Evolutionary conservation across 2,888 invertebrate species (phyloP), one percentile per base, ranked within the genome.

Genomic region (Rhamnusium bicolor): DNA sequence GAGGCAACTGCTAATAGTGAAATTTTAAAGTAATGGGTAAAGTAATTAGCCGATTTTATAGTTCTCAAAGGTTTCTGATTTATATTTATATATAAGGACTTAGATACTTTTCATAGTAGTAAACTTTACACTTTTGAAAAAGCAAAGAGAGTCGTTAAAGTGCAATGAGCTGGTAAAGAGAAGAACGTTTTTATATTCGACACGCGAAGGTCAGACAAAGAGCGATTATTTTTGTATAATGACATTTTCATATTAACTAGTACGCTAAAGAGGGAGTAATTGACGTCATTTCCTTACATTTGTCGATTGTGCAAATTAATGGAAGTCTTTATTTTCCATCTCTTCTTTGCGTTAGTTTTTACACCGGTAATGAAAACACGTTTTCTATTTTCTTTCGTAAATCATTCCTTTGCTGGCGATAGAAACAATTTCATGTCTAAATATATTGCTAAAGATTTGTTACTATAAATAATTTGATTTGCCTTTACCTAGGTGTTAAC

Each of bases 181-280:
- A 75, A 63, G 73, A 79, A 71, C 54, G 71, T 67, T 49, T 27
- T 63, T 61, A 63, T 69, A n/a, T n/a, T n/a, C n/a, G n/a, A n/a
- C n/a, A n/a, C 66, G 71, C 69, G 75, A 74, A 76, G 79, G 80
- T 80, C 78, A 72, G 80, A 82, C 78, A 76, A 79, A 80, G 83
- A 79, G 72, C 71, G 79, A 79, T 78, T 80, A 79, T 82, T 83
- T 83, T 83, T 83, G 82, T 83, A 80, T 82, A 82, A 82, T 83
- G 83, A 82, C 82, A 83, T 82, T 83, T 83, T 83, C 83, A 83
- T 83, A 83, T 82, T 83, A 83, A 83, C 81, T 82, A 82, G 79
- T 82, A 78, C 73, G 77, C 81, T 81, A 82, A 82, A 82, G 81
- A 82, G 82, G 83, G 81, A 81, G 80, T 79, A 76, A 80, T 79